Base-by-base conservation (phyloP, 1,140 invertebrate genomes). In the Ctenoplectra terminalis region DNA sequence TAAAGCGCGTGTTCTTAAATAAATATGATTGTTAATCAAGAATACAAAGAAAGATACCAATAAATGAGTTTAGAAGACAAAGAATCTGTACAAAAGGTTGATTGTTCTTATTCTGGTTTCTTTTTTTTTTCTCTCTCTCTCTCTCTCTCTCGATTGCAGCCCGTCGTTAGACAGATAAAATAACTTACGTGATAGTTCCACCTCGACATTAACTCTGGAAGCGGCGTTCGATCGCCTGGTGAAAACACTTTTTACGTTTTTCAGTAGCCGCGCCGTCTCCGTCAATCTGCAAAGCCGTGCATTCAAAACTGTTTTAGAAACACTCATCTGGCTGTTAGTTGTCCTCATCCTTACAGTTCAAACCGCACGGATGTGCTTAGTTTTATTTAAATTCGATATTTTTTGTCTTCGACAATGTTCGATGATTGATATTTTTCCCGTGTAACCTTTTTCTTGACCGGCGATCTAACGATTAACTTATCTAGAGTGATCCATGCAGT, bases 251-350 rank as follows among this genome's bases (percentile, higher is more conserved):
- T 96, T 96, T 82, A 98, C 97, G 94, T 97, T 98, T 95, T 97
- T 97, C 94, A 99, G 96, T 91, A 99, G 96, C 89, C 98, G 95
- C 89, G 98, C 98, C 87, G 98, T 99, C 96, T 99, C 98, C 94
- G 97, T 98, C 92, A 99, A 96, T 96, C 98, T 98, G 96, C 86
- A 96, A 95, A 89, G 81, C 82, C 89, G 90, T 87, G 85, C 85
- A 91, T 90, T 89, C 78, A 85, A 56, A 79, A 77, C 81, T 46
- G 63, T 87, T 85, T 69, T 81, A 82, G 50, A 80, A 58, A 87
- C 40, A 73, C 63, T 88, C 63, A 52, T 69, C 70, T 81, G 54
- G 40, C 60, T 46, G 15, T 23, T 9, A 31, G 23, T 46, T 50
- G 40, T 58, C 40, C 78, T 69, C 61, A 40, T 70, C 34, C 40